Evolutionary conservation across 2,113 vertebrate species (phyloP), one percentile per base, ranked within the genome.

Genomic region (Microtus pennsylvanicus): DNA sequence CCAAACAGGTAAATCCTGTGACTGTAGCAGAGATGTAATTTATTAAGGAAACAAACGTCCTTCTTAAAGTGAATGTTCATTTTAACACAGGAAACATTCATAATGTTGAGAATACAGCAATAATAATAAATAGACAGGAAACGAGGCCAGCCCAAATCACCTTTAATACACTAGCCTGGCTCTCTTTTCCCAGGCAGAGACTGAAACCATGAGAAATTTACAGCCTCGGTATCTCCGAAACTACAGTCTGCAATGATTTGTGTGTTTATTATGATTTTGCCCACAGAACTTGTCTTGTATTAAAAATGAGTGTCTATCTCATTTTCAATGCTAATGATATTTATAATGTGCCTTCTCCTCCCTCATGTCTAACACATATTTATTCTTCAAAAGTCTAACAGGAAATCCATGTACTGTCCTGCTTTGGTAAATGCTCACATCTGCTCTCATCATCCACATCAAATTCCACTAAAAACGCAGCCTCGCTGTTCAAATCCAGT

Each of bases 191-290:
- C 17, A 35, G 72, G 61, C 30, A 95, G 74, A 85, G 35, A 87
- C 30, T 65, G 85, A 76, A 67, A 21, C 89, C 78, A 13, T 61
- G 93, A 95, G 94, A 95, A 94, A 93, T 94, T 95, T 95, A 91
- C 2, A 70, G 38, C 38, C 89, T 12, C 30, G 2, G 75, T 61
- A 61, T 61, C 69, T 83, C 90, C 61, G 83, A 87, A 93, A 89
- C 69, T 89, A 5, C 26, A 11, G 77, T 94, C 82, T 67, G 33
- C 88, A 76, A 38, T 94, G 86, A 96, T 95, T 96, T 96, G 95
- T 97, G 86, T 98, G 93, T 96, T 96, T 96, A 81, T 90, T 96
- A 30, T 96, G 88, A 93, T 77, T 94, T 96, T 94, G 69, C 77
- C 88, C 55, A 89, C 93, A 86, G 45, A 95, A 82, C 69, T 95